A percentile compares a stretch with the other conserved stretches of the same genome.
Evolutionary conservation across 2,888 invertebrate species (phyloP).

Genomic region (Charanyca ferruginea): DNA sequence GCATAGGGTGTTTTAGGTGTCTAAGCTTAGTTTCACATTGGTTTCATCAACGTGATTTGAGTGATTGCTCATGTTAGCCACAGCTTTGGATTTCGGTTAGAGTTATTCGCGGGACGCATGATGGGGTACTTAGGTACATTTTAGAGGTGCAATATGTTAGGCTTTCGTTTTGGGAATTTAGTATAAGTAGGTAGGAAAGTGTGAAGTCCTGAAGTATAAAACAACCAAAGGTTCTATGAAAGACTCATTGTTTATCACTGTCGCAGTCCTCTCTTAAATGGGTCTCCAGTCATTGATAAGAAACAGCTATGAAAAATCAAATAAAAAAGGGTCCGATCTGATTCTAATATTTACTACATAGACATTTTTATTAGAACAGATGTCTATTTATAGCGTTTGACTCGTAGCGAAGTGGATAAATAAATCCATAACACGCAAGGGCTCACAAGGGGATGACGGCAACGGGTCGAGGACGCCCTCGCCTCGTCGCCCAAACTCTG

Average conservation of each 20-base stretch:
- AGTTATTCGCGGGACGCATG: not conserved
- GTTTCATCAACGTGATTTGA: too few relatives aligned
- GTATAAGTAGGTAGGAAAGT: not conserved
- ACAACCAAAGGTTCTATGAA: not conserved
- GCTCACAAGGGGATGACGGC: conserved; percentile 23
- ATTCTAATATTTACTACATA: too few relatives aligned
- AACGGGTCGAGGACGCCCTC: conserved; percentile 19
- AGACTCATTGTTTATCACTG: not conserved
- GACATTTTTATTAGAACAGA: not conserved
- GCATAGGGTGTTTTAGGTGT: too few relatives aligned
- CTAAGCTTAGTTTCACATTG: too few relatives aligned
- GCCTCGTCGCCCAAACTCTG: too few relatives aligned
- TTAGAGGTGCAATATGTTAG: too few relatives aligned
- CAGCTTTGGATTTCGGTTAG: not conserved
- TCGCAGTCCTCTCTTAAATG: too few relatives aligned
- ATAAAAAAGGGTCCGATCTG: too few relatives aligned
- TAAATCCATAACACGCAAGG: conserved; percentile 41
- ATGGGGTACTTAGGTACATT: not conserved
- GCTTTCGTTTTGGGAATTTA: not conserved
- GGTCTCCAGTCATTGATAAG: too few relatives aligned
- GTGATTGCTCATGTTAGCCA: too few relatives aligned
- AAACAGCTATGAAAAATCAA: too few relatives aligned
- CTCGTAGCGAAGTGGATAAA: conserved; percentile 21
- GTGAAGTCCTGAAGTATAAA: not conserved
- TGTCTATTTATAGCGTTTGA: conserved; percentile 28